Evolutionary conservation across 1,140 invertebrate genomes (phyloP), one percentile per base, ranked within the genome.

Genomic region (Ceratosolen fusciceps): DNA sequence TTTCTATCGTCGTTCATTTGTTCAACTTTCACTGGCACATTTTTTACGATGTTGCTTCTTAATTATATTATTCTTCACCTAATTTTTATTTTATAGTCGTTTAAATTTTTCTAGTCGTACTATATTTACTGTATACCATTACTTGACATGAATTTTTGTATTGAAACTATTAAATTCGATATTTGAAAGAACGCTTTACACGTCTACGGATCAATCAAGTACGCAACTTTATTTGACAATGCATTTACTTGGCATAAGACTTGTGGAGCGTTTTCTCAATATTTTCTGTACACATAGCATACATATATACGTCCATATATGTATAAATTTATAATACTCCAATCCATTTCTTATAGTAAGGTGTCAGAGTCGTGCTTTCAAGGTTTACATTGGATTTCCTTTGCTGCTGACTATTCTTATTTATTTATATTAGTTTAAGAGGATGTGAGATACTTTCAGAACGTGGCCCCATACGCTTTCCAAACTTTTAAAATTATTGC

Each of bases 271-370:
- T 37, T 37, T 37, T 31, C 10, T 9, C 31, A 34, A 3, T 0
- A 37, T 65, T 65, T 37, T 65, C 26, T 37, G 3, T 8, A 14
- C 1, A 37, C 19, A 65, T 0, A 2, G 37, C 29, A 34, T 14
- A 34, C 8, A 29, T 10, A 62, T 62, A 62, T 34, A 14, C 0
- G 8, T 29, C 7, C 24, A 68, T 68, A 43, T 43, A 47, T 49
- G n/a, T 49, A 56, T 14, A n/a, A n/a, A 37, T 56, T 4, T 14
- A 34, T 43, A 70, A 83, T 83, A 86, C 81, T 88, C 85, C 86
- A 89, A 89, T 90, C 88, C 87, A 89, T 85, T 89, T 89, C 89
- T 90, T 90, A 90, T 90, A 90, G 89, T 90, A 90, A 90, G 89
- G 88, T 90, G 79, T 84, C 83, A 65, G 81, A 83, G 81, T 85